Evolutionary conservation across 2,797 vertebrate genomes (phyloP).

Genomic region (Sebastes kiyomatsui): DNA sequence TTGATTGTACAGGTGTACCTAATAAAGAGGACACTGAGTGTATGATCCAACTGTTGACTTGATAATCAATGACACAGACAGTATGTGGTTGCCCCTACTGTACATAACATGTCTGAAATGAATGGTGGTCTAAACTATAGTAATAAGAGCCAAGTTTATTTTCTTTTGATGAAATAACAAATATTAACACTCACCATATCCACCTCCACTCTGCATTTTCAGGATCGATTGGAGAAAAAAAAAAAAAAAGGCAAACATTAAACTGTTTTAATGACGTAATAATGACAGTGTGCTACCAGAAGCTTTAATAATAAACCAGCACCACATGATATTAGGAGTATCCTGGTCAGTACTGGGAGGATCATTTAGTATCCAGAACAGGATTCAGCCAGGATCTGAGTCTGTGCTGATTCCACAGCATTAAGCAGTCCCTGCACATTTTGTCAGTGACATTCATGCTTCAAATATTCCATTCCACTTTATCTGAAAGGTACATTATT

Average conservation of each 20-base stretch:
- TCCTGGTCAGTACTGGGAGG: background rate
- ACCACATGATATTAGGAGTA: background rate
- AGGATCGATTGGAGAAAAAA: slow-evolving; percentile 31
- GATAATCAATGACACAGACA: background rate
- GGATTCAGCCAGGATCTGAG: background rate
- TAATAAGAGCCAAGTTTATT: background rate
- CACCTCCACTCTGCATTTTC: slow-evolving; percentile 88
- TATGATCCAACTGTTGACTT: background rate
- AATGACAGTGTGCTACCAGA: background rate
- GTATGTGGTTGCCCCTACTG: background rate
- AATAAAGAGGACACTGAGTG: background rate
- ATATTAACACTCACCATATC: slow-evolving; percentile 91
- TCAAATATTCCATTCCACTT: slow-evolving; percentile 1
- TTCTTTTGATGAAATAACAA: background rate
- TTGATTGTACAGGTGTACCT: background rate
- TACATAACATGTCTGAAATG: background rate
- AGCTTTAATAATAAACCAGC: background rate
- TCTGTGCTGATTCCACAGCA: background rate
- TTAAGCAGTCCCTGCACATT: slow-evolving; percentile 9
- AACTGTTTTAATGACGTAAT: slow-evolving; percentile 11
- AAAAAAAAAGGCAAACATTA: background rate
- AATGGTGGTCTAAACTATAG: background rate
- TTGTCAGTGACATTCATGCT: slow-evolving; percentile 19
- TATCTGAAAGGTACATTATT: background rate
- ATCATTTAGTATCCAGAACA: background rate